Base-by-base conservation (phyloP, 2,888 invertebrate species). In the Folsomia manolachei region DNA sequence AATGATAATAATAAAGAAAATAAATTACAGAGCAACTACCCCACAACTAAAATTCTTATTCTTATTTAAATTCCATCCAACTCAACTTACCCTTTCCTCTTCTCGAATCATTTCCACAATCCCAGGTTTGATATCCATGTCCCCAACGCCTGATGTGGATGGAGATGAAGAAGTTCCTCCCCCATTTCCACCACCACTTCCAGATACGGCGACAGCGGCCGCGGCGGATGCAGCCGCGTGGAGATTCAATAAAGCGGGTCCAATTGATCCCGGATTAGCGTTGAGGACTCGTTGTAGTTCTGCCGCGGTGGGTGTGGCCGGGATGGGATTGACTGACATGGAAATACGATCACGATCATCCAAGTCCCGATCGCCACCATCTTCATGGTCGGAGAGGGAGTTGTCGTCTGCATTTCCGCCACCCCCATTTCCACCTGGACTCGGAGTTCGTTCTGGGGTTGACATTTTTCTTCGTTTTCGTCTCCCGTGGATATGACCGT, bases 51-150 rank as follows among this genome's bases (percentile, higher is more conserved):
- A n/a, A n/a, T n/a, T n/a, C n/a, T n/a, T n/a, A n/a, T n/a, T n/a
- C n/a, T n/a, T n/a, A n/a, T n/a, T n/a, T n/a, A n/a, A n/a, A n/a
- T n/a, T n/a, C n/a, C n/a, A n/a, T n/a, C 7, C 39, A 39, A 39
- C 4, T 39, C 19, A n/a, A n/a, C 94, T 93, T 85, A 94, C 94
- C 92, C 94, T 88, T 88, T 94, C 94, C 87, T 95, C 95, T 88
- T 95, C 95, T 84, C 94, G 91, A 84, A 95, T 95, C 94, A 95
- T 94, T 88, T 95, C 95, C 77, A 94, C 94, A 87, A 94, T 95
- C 86, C 94, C 95, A 69, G 95, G 95, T 82, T 94, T 92, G 86
- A 95, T 93, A 87, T 94, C 94, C 85, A 93, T 88, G 85, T 94
- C 94, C 67, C 82, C 82, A 79, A 75, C 74, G n/a, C 77, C 75